Evolutionary conservation across 2,888 invertebrate species (phyloP), one percentile per base, ranked within the genome.

Genomic region (Saturnia japonica): DNA sequence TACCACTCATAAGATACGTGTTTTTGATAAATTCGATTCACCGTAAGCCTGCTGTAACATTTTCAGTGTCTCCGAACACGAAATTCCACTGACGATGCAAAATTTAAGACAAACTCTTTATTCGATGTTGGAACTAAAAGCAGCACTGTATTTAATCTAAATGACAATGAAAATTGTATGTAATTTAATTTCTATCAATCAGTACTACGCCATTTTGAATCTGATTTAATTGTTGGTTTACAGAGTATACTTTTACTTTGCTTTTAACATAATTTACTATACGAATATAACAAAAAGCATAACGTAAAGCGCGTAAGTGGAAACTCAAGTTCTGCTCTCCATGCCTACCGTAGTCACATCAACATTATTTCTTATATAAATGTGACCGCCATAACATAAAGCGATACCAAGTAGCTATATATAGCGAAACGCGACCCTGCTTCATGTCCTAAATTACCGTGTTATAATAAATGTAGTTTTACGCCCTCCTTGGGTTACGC

Each of bases 371-470:
- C 54, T 54, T 62, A 62, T 62, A 62, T 34, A 62, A 34, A 62
- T 62, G 62, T 28, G 14, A 34, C 28, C 62, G 34, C 28, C 62
- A 62, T 62, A 34, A 62, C 34, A 34, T 54, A 47, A 54, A 68
- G 7, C 22, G 40, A 9, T 34, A 19, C 34, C 22, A 42, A 40
- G 40, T 40, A n/a, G 34, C n/a, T 68, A 9, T 66, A 25, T 75
- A 83, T 80, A 80, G 76, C 74, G 74, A 74, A 78, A 78, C 76
- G 77, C 77, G 78, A 78, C 75, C 76, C 74, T 73, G 77, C 77
- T 82, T 82, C 80, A 81, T 79, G 74, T 78, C 77, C 80, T 79
- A 82, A 85, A 86, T 84, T 80, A 79, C 79, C 74, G 64, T 72
- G 77, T 79, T 82, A 81, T 80, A 78, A 83, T 79, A 82, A 83